A percentile compares a stretch with the other conserved stretches of the same genome.
These are phyloP conservation scores for Tenthredo livida DNA, from an alignment of 2,888 invertebrate genomes.

Conservation along the genomic window DNA sequence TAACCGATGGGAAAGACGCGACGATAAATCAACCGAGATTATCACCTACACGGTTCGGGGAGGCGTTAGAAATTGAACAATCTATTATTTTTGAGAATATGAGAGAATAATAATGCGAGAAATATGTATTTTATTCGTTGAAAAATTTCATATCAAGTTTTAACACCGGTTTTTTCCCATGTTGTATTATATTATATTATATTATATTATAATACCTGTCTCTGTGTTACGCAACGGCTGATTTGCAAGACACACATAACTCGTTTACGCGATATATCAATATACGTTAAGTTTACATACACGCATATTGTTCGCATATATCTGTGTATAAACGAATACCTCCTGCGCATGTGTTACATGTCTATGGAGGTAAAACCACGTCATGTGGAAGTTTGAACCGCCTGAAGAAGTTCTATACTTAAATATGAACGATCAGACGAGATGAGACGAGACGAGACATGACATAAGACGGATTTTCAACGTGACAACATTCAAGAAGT, in stretches of 20 bases:
- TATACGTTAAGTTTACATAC: not conserved
- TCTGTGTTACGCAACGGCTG: slow-evolving; percentile 21
- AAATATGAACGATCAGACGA: not conserved
- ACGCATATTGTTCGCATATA: not conserved
- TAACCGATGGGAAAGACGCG: not conserved
- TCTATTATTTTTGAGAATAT: not conserved
- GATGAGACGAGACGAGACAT: not conserved
- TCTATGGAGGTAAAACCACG: not conserved
- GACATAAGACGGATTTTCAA: not conserved
- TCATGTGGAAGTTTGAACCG: slow-evolving; percentile 32
- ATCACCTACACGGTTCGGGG: not conserved
- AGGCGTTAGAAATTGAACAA: not conserved
- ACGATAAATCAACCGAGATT: not conserved
- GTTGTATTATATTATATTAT: not conserved
- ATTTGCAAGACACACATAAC: slow-evolving; percentile 30
- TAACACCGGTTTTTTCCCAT: not conserved
- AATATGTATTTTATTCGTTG: not conserved
- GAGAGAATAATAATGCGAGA: not conserved
- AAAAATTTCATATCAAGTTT: not conserved
- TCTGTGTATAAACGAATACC: too few species aligned
- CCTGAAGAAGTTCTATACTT: slow-evolving; percentile 17
- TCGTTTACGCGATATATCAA: slow-evolving; percentile 17
- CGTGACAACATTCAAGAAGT: not conserved
- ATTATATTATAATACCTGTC: not conserved
- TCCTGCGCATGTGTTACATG: not conserved